Evolutionary conservation across 92 coral and sea anemone genomes (phyloP).

Genomic region (Plumapathes pennacea): DNA sequence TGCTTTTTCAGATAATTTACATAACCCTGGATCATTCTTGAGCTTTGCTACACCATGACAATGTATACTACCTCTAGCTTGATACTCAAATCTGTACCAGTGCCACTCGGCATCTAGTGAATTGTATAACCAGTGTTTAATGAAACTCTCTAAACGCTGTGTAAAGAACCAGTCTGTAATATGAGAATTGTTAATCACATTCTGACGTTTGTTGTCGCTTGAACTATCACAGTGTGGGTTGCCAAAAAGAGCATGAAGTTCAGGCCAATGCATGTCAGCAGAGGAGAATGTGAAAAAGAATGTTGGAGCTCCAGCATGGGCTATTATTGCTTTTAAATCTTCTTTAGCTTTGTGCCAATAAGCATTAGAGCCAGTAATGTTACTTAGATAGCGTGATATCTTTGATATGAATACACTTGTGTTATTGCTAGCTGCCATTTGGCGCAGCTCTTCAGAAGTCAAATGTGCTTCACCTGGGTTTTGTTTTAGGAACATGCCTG

Average conservation of each 20-base stretch:
- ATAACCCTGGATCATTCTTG: conserved; percentile 61
- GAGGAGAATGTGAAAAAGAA: conserved; percentile 67
- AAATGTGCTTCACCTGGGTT: conserved; percentile 70
- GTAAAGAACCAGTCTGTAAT: conserved; percentile 68
- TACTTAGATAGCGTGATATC: conserved; percentile 45
- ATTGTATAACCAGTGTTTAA: conserved; percentile 61
- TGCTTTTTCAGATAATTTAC: conserved; percentile 41
- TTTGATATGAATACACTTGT: conserved; percentile 35
- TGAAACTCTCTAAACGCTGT: conserved; percentile 48
- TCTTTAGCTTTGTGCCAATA: conserved; percentile 75
- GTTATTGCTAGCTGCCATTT: conserved; percentile 41
- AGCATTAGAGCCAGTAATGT: conserved; percentile 59
- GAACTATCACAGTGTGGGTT: conserved; percentile 4
- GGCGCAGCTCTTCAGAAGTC: conserved; percentile 44
- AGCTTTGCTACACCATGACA: conserved; percentile 52
- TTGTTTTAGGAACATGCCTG: conserved; percentile 55
- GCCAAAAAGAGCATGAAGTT: conserved; percentile 50
- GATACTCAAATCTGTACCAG: conserved; percentile 63
- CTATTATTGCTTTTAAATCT: conserved; percentile 64
- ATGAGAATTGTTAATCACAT: conserved; percentile 62
- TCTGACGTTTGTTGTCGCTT: conserved; percentile 37
- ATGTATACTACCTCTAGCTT: conserved; percentile 49
- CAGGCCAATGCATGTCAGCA: conserved; percentile 84
- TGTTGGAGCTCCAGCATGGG: conserved; percentile 63
- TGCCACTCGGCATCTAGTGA: conserved; percentile 61